A percentile compares a stretch with the other conserved stretches of the same genome.
Conservation (phyloP, 2,797 vertebrate genomes). For the Ctenochaetus hawaiiensis region DNA sequence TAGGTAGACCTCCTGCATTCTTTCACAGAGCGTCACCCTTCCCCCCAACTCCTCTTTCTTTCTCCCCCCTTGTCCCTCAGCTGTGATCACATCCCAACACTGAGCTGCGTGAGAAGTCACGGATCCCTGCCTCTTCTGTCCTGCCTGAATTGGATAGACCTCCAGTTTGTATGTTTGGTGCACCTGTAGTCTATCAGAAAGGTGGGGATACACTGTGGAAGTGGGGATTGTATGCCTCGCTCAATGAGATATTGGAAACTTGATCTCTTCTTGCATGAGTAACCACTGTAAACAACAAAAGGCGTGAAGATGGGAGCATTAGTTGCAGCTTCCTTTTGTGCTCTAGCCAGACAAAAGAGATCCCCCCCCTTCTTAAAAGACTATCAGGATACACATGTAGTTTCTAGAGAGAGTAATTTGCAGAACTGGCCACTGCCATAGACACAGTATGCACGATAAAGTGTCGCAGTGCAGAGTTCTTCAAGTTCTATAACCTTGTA, state of each 20-base stretch:
- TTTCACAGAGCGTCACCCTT: constrained; percentile 69
- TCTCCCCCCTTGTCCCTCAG: constrained; percentile 33
- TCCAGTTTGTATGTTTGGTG: constrained; percentile 42
- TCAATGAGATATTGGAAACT: constrained; percentile 69
- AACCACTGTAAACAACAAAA: constrained; percentile 73
- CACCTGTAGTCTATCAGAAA: constrained; percentile 64
- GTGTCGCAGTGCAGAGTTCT: background rate
- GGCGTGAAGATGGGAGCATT: constrained; percentile 56
- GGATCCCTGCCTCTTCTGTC: constrained; percentile 60
- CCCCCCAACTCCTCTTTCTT: constrained; percentile 42
- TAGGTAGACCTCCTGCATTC: constrained; percentile 74
- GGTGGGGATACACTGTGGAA: constrained; percentile 24
- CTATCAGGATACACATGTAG: constrained; percentile 53
- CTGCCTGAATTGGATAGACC: constrained; percentile 54
- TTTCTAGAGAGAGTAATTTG: constrained; percentile 28
- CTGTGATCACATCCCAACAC: constrained; percentile 56
- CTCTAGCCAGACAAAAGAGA: constrained; percentile 61
- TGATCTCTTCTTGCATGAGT: constrained; percentile 73
- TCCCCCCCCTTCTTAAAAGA: constrained; percentile 24
- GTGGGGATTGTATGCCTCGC: constrained; percentile 56
- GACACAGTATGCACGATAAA: constrained; percentile 1
- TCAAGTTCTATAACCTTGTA: background rate
- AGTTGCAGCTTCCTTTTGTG: constrained; percentile 64
- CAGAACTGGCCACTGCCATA: constrained; percentile 14
- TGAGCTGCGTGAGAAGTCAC: constrained; percentile 72